phyloP scores from a whole-genome alignment of 2,113 vertebrate genomes.

The Eretmochelys imbricata region DNA sequence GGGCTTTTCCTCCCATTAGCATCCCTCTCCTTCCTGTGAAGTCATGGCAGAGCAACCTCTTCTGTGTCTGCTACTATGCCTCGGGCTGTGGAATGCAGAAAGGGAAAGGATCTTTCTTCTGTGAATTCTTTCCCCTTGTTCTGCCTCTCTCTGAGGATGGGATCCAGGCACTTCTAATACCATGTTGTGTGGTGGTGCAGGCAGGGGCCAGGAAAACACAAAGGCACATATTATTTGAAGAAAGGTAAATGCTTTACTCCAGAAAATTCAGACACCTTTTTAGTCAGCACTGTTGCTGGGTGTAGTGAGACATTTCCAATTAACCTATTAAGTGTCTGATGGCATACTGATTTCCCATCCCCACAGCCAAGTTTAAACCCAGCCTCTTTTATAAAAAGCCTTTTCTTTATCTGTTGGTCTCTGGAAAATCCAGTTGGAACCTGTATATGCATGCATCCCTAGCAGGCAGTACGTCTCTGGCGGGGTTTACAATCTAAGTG shows the following conservation, averaged over 20 bases:
- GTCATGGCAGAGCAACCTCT: neutral
- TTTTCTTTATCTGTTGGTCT: too few relatives aligned
- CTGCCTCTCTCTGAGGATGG: neutral
- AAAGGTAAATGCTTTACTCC: neutral
- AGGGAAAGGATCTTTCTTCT: neutral
- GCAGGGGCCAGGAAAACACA: neutral
- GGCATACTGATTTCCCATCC: neutral
- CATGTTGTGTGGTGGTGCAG: neutral
- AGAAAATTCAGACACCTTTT: neutral
- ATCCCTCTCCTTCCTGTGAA: neutral
- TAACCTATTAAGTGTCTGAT: neutral
- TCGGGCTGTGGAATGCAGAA: neutral
- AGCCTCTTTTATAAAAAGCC: too few relatives aligned
- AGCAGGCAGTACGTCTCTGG: too few relatives aligned
- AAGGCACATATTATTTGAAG: neutral
- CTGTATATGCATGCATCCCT: too few relatives aligned
- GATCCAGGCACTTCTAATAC: neutral
- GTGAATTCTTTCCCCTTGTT: neutral
- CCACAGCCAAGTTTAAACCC: neutral
- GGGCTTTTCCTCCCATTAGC: neutral
- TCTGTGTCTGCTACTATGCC: accelerated
- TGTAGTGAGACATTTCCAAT: neutral
- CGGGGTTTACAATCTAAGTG: too few relatives aligned
- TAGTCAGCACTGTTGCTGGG: neutral
- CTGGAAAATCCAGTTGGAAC: too few relatives aligned